These are phyloP conservation scores for Elgaria multicarinata DNA, from an alignment of 2,113 vertebrate species.

Conservation along the genomic window DNA sequence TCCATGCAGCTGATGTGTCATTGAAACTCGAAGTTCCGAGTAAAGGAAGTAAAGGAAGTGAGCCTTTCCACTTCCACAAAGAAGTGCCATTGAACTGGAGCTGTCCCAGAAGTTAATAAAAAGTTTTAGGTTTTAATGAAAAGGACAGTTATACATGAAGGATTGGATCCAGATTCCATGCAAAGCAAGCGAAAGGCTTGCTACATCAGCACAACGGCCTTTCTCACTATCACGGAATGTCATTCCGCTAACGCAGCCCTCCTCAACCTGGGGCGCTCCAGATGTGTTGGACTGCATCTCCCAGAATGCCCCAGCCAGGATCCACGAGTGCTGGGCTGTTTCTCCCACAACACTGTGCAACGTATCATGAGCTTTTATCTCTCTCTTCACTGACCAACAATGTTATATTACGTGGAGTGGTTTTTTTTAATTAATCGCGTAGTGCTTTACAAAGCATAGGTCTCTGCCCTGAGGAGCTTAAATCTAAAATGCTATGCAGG, in stretches of 20 bases:
- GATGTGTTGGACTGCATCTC: too few relatives aligned
- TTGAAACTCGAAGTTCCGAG: neutral
- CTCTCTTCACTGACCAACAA: neutral
- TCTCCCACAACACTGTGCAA: too few relatives aligned
- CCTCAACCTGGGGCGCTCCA: too few relatives aligned
- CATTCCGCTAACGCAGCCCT: too few relatives aligned
- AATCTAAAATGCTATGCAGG: neutral
- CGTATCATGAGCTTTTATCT: neutral
- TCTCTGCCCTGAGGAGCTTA: neutral
- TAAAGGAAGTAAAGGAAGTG: neutral
- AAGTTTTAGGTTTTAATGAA: neutral
- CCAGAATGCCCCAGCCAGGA: too few relatives aligned
- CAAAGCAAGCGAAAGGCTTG: too few relatives aligned
- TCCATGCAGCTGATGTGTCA: neutral
- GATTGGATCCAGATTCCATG: too few relatives aligned
- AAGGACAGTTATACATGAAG: neutral
- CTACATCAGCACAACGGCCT: too few relatives aligned
- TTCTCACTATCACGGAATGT: too few relatives aligned
- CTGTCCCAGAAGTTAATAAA: conserved; percentile 2
- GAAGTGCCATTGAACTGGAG: neutral
- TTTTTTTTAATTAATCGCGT: too few relatives aligned
- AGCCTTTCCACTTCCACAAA: neutral
- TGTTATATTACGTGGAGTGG: too few relatives aligned
- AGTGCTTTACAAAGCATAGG: neutral
- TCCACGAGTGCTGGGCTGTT: too few relatives aligned